Evolutionary conservation across 2,888 invertebrate genomes (phyloP).

Genomic region (Eupeodes luniger): DNA sequence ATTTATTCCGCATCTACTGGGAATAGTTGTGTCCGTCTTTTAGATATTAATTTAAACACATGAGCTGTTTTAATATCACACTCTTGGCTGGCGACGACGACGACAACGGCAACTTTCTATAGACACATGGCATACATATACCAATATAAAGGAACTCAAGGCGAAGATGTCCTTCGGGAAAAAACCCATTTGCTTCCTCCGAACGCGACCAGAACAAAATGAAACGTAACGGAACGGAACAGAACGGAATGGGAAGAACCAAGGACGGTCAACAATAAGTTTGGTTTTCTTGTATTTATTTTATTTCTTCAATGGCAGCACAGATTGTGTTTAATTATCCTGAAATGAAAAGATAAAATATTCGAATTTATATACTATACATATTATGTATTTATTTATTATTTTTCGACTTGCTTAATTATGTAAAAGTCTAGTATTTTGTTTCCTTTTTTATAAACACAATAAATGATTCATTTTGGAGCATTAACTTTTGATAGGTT

Average conservation of each 20-base stretch:
- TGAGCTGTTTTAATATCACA: constrained; percentile 31
- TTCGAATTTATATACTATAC: constrained; percentile 6
- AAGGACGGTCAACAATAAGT: constrained; percentile 24
- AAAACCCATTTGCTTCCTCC: background rate
- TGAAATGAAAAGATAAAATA: constrained; percentile 64
- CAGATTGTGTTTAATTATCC: constrained; percentile 64
- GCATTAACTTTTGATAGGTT: constrained; percentile 20
- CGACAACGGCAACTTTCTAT: background rate
- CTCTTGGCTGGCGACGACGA: constrained; percentile 16
- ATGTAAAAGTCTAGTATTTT: constrained; percentile 5
- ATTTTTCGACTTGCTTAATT: constrained; percentile 43
- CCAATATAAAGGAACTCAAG: constrained; percentile 29
- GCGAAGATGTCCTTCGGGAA: constrained; percentile 14
- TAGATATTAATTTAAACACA: constrained; percentile 53
- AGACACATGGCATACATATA: constrained; percentile 13
- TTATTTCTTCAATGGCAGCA: constrained; percentile 1
- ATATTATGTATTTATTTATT: background rate
- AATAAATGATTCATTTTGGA: background rate
- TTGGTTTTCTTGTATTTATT: constrained; percentile 21
- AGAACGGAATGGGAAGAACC: background rate
- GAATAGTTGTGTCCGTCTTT: constrained; percentile 25
- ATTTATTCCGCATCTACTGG: constrained; percentile 26
- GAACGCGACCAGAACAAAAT: too few species aligned
- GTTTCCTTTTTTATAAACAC: constrained; percentile 39
- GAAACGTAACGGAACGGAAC: too few species aligned